Evolutionary conservation across 2,113 vertebrate genomes (phyloP).

Genomic region (Dasypus novemcinctus): DNA sequence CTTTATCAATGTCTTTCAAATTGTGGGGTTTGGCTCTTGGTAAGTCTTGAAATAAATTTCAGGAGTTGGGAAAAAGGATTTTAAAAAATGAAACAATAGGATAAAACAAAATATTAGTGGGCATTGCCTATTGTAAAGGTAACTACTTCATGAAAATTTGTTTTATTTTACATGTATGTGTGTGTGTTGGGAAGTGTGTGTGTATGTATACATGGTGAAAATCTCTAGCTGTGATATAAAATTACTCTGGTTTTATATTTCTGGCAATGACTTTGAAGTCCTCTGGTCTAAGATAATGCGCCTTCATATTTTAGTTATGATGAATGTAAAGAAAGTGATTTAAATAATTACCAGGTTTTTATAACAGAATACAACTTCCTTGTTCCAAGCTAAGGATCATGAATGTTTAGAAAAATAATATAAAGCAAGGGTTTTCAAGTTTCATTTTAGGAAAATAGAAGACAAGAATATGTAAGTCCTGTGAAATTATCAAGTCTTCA

Average conservation of each 20-base stretch:
- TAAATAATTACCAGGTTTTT: conserved; percentile 63
- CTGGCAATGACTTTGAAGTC: background rate
- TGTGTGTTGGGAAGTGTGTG: background rate
- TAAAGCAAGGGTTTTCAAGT: background rate
- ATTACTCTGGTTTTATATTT: conserved; percentile 32
- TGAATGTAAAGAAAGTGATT: conserved; percentile 55
- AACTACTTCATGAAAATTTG: background rate
- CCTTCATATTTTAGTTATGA: conserved; percentile 58
- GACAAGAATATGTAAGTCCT: background rate
- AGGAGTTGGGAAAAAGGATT: background rate
- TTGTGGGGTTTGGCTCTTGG: background rate
- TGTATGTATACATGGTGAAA: background rate
- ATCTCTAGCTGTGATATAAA: conserved; percentile 11
- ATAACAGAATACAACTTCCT: conserved; percentile 30
- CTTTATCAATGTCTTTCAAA: conserved; percentile 46
- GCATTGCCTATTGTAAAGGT: background rate
- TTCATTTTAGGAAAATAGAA: conserved; percentile 22
- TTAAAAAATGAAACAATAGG: conserved; percentile 2
- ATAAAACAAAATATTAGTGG: conserved; percentile 16
- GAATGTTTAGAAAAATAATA: conserved; percentile 22
- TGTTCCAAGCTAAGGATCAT: conserved; percentile 53
- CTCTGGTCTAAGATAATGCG: conserved; percentile 39
- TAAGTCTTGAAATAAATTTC: background rate
- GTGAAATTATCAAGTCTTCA: conserved; percentile 6
- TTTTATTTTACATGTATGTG: background rate